Evolutionary conservation across 2,797 vertebrate species (phyloP).

Genomic region (Siniperca obscura): DNA sequence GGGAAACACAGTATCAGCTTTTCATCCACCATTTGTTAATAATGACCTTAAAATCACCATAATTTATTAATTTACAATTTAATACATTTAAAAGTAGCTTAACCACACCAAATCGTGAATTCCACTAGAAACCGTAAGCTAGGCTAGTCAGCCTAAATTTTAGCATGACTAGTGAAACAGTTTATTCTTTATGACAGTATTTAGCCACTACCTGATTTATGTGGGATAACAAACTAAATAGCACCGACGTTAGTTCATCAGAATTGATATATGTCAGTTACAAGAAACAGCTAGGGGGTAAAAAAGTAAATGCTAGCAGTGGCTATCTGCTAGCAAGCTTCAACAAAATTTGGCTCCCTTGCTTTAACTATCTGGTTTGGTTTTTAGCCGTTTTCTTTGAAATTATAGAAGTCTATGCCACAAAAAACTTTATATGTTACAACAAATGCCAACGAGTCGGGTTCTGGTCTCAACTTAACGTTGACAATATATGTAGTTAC

Average conservation of each 20-base stretch:
- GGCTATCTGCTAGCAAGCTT: no score
- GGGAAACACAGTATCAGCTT: background rate
- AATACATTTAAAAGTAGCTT: background rate
- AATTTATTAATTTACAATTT: background rate
- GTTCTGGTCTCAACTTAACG: background rate
- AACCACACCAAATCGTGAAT: background rate
- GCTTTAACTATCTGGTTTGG: background rate
- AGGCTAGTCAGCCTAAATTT: no score
- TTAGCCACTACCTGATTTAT: no score
- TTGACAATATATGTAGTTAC: background rate
- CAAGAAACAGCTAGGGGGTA: no score
- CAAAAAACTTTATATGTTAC: background rate
- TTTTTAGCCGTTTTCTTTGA: background rate
- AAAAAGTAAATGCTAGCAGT: no score
- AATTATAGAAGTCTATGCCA: background rate
- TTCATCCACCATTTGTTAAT: background rate
- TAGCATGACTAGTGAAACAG: no score
- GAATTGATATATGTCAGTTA: no score
- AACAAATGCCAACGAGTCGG: background rate
- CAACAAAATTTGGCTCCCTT: no score
- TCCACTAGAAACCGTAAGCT: background rate
- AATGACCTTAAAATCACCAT: background rate
- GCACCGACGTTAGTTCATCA: no score
- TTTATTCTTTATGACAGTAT: no score
- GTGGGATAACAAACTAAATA: no score